Base-by-base conservation (phyloP, 2,113 vertebrate species). In the Brevimyrus niger region DNA sequence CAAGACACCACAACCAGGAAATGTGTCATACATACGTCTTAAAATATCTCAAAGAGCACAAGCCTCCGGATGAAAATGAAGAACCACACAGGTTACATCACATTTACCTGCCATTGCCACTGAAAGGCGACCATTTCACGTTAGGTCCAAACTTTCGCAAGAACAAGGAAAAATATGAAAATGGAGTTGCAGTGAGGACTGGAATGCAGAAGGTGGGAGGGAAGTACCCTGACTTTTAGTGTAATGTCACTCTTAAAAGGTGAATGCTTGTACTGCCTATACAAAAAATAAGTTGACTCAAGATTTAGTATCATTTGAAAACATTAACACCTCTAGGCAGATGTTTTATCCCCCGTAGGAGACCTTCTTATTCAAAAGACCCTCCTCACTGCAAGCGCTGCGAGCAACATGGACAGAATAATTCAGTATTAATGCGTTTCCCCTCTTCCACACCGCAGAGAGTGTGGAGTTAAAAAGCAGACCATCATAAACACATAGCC, bases 1-100 rank as follows among this genome's bases (percentile, higher is more conserved):
- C 31, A 88, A 89, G 86, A 61, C 9, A 55, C 44, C 91, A 46
- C 87, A 50, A 80, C 48, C 48, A 91, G 91, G 91, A 92, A 92
- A 90, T 88, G 53, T 3, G 17, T 80, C 15, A 42, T 8, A 17
- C 73, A 80, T 4, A 69, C 3, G 10, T 69, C 19, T 21, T 55
- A 55, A 21, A 55, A 55, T 55, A 55, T 55, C 51, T 55, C 19
- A 35, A 73, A 76, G 73, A 17, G 35, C 35, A 27, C 0, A 65
- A 65, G n/a, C 61, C 58, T 10, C n/a, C 58, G 9, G 23, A 61
- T 61, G 23, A 8, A 10, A 65, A 65, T 31, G 61, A 31, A 69
- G 31, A 69, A 69, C 3, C 0, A 10, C 10, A 69, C 27, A 69
- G 10, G n/a, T 69, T 13, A 38, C 3, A 17, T 76, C 69, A 76